Base-by-base conservation (phyloP, 53 echinoderm and acorn worm genomes). In the Echinometra lucunter region DNA sequence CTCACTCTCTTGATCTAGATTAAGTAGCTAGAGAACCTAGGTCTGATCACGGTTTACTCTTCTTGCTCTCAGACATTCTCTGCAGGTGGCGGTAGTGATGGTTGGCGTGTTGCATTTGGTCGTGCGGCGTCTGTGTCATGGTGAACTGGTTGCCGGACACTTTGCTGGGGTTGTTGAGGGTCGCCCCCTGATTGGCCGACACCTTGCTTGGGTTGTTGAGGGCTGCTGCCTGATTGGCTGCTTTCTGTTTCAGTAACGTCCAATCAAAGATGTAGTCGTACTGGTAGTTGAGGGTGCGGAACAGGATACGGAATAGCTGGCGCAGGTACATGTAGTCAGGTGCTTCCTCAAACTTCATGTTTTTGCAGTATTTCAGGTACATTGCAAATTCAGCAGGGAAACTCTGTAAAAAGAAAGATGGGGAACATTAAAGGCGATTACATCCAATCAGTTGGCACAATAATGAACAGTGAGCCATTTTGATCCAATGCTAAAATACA, bases 181-280 rank as follows among this genome's bases (percentile, higher is more conserved):
- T 78, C 42, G 40, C 78, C 19, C 78, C 78, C 78, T 17, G 78
- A 78, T 93, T 93, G 37, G 58, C 93, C 45, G 70, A 67, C 38
- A 70, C 92, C 90, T 90, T 90, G 92, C 92, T 74, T 47, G 70
- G n/a, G 72, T 69, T 96, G 81, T 80, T 92, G 92, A 88, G 92
- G 44, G 90, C 93, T 40, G 96, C 94, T 28, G 93, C 95, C 94
- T 98, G 98, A 75, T 74, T 95, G 34, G 97, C 95, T 17, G 98
- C 97, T 66, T 99, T 99, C 96, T 99, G 99, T 89, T 99, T 99
- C 74, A 99, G 95, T 93, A 99, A 94, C 78, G 99, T 99, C 99
- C 99, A 99, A 89, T 99, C 99, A 87, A 99, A 99, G 94, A 96
- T 95, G 95, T 99, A 99, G 95, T 99, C 99, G 69, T 99, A 99